Percentiles rank a stretch among this genome's conserved stretches.
Conservation (phyloP, 1,140 invertebrate species). For the Dendrolimus kikuchii region DNA sequence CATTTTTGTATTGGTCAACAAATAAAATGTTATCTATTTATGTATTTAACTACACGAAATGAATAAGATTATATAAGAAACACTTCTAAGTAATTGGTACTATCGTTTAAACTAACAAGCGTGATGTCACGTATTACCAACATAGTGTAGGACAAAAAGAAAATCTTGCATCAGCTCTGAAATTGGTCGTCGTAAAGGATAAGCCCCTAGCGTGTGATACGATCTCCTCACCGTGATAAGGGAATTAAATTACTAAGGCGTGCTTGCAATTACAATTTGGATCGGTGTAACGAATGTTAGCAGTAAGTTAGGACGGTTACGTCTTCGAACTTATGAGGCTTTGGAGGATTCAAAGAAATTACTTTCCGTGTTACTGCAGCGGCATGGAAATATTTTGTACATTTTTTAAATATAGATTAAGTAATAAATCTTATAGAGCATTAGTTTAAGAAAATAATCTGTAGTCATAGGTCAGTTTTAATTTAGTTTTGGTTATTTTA, state of each 20-base stretch:
- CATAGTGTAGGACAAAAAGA: constrained; percentile 2
- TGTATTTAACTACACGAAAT: not conserved
- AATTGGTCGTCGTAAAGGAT: constrained; percentile 12
- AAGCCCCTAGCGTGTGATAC: constrained; percentile 11
- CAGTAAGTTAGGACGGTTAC: not conserved
- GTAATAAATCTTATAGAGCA: too few relatives aligned
- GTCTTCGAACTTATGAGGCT: not conserved
- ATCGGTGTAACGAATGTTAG: constrained; percentile 2
- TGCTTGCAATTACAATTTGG: constrained; percentile 12
- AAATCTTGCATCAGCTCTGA: constrained; percentile 1
- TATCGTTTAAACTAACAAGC: not conserved
- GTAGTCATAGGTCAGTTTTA: too few relatives aligned
- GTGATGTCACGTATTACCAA: not conserved
- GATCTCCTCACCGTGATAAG: constrained; percentile 12
- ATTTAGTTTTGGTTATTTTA: too few relatives aligned
- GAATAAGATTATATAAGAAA: not conserved
- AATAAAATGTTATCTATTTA: not conserved
- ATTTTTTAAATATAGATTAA: too few relatives aligned
- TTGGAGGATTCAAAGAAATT: not conserved
- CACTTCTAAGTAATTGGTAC: not conserved
- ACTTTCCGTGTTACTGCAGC: too few relatives aligned
- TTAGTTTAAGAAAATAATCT: too few relatives aligned
- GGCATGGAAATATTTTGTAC: too few relatives aligned
- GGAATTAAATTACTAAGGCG: constrained; percentile 19
- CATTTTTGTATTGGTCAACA: too few relatives aligned